A percentile compares a stretch with the other conserved stretches of the same genome.
These are phyloP conservation scores for Acanthurus tractus DNA, from an alignment of 2,797 vertebrate genomes.

Conservation along the genomic window DNA sequence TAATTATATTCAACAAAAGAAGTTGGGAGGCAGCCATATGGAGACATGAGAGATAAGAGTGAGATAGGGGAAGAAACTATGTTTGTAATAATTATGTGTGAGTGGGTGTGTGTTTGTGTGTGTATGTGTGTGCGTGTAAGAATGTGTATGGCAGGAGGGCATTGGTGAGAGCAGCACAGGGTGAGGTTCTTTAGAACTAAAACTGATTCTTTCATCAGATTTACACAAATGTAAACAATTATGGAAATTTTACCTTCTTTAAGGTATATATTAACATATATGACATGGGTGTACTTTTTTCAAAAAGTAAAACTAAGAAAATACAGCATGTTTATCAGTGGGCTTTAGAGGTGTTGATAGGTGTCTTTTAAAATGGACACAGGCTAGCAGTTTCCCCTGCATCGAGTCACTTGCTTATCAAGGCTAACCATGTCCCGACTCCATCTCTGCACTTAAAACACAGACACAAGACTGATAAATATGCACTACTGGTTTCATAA, in stretches of 20 bases:
- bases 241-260: background rate
- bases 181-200: background rate
- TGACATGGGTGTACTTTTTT: background rate
- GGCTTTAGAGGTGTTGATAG: background rate
- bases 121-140: too few species aligned
- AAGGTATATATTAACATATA: too few species aligned
- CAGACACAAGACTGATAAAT: background rate
- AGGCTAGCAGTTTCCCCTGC: too few species aligned
- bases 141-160: too few species aligned
- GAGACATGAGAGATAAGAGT: conserved; percentile 66
- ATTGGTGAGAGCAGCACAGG: conserved; percentile 5
- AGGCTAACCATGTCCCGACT: background rate
- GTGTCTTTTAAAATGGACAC: background rate
- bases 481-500: too few species aligned
- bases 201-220: background rate
- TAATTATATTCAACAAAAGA: conserved; percentile 80
- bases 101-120: too few species aligned
- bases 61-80: background rate
- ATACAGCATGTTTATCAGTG: background rate
- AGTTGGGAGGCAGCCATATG: conserved; percentile 75
- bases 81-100: too few species aligned
- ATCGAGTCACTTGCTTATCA: background rate
- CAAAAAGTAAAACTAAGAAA: background rate
- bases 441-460: background rate
- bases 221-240: background rate